A percentile compares a stretch with the other conserved stretches of the same genome.
These are phyloP conservation scores for Psittacula cyanocephala DNA, from an alignment of 2,113 vertebrate species.

Conservation along the genomic window DNA sequence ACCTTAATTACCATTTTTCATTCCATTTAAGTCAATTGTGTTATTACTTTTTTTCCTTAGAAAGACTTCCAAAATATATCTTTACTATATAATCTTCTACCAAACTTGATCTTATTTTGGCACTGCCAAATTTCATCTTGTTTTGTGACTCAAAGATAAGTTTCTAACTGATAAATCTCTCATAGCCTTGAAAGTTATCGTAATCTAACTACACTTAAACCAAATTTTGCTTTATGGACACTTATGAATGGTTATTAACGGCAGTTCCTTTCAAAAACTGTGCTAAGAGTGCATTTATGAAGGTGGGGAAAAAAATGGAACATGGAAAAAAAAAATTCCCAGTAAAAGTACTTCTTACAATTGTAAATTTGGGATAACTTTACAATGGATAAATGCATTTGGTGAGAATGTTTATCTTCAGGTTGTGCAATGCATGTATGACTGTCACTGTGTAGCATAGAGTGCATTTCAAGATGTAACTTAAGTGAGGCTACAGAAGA, in stretches of 20 bases:
- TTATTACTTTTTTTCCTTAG: neutral
- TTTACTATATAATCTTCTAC: neutral
- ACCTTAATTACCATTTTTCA: neutral
- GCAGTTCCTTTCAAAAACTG: neutral
- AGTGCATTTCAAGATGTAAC: neutral
- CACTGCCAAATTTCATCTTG: neutral
- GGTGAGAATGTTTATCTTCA: neutral
- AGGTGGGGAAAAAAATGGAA: neutral
- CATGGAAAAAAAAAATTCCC: accelerated
- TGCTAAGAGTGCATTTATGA: neutral
- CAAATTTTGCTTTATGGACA: neutral
- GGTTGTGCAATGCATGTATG: neutral
- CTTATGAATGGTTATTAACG: neutral
- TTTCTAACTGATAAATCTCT: neutral
- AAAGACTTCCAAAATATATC: neutral
- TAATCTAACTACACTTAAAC: neutral
- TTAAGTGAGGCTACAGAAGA: neutral
- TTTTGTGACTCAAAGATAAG: neutral
- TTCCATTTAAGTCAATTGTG: neutral
- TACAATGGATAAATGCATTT: neutral
- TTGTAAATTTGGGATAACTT: neutral
- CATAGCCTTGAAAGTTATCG: neutral
- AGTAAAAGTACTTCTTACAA: neutral
- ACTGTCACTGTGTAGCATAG: neutral
- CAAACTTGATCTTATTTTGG: neutral